Evolutionary conservation across 1,140 invertebrate species (phyloP), one percentile per base, ranked within the genome.

Genomic region (Drosophila lacertosa): DNA sequence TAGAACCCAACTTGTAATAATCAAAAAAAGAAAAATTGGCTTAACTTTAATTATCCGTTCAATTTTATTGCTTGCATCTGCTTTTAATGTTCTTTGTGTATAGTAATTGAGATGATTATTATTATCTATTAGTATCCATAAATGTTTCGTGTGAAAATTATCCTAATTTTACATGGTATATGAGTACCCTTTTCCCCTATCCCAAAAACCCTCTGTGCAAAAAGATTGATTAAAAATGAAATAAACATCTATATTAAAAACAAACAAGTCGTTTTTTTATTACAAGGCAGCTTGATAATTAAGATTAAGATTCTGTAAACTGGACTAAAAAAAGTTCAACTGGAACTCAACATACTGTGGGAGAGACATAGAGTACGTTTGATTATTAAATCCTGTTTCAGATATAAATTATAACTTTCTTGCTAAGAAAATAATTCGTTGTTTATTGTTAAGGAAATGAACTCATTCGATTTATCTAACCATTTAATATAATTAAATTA

Each of bases 71-170:
- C 24, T 39, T 66, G 66, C 67, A 65, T 22, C 62, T 33, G 69
- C 55, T 69, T 78, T 66, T 51, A 68, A 72, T 57, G 44, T 73
- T 77, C 22, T 76, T 71, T 75, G 20, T 76, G 20, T 51, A 40
- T 64, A 15, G 78, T 81, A 71, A 77, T 69, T 74, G 39, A 82
- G 15, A 55, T 51, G 63, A 73, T 77, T 81, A 82, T 77, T 73
- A 68, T 62, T 55, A 54, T 54, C 45, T 48, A 48, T 77, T 67
- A 62, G 42, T 66, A 73, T 65, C 77, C 35, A 44, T 54, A 73
- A 63, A 76, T 74, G 73, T 82, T 82, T 79, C 39, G 11, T 71
- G 20, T 71, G 79, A 74, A 60, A 83, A 78, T 67, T 78, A 70
- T 71, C 74, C 50, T 57, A 66, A 33, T 50, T 68, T 26, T 64